These are phyloP conservation scores for Arizona elegans DNA, from an alignment of 2,113 vertebrate species.

Conservation along the genomic window DNA sequence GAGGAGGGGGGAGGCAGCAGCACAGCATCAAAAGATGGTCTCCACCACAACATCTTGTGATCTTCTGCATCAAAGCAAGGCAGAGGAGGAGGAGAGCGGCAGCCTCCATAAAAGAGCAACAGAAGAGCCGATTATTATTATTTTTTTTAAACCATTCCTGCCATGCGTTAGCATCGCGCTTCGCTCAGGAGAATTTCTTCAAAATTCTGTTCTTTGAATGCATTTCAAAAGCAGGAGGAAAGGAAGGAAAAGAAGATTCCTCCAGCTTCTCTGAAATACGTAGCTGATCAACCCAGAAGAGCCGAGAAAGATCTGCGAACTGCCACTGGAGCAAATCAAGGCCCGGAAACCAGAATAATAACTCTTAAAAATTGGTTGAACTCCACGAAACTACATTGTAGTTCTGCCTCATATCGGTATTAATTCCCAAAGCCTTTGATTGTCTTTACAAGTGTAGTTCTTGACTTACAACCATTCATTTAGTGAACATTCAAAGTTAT, in stretches of 20 bases:
- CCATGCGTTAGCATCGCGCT: background rate
- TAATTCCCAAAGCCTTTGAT: background rate
- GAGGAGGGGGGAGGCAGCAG: background rate
- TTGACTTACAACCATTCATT: too few species aligned
- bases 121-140: too few species aligned
- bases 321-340: too few species aligned
- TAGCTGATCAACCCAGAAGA: too few species aligned
- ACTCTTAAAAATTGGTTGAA: background rate
- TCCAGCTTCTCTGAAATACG: too few species aligned
- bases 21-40: background rate
- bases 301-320: too few species aligned
- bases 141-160: background rate
- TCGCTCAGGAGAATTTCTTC: background rate
- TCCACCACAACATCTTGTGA: background rate
- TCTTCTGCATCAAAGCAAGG: background rate
- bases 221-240: background rate
- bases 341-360: too few species aligned
- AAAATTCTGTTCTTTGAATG: background rate
- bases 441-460: background rate
- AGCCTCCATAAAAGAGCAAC: background rate
- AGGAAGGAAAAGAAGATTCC: too few species aligned
- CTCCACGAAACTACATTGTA: background rate
- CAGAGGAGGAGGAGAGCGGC: background rate
- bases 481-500: too few species aligned
- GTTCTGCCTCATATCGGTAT: background rate